These are phyloP conservation scores for Philaethria dido DNA, from an alignment of 2,888 invertebrate species.

Conservation along the genomic window DNA sequence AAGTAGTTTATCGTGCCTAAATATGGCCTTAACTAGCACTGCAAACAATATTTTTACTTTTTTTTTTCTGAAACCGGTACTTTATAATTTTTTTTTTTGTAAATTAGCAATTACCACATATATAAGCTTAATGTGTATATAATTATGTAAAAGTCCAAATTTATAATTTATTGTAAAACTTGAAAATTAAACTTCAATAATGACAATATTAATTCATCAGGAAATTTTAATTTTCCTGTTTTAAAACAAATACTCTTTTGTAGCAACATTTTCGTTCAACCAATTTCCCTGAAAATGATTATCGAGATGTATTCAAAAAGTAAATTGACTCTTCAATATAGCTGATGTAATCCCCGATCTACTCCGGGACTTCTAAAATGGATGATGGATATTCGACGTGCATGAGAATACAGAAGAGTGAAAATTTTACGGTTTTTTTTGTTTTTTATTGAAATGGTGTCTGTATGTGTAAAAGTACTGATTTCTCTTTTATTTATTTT, in stretches of 20 bases:
- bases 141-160: no score
- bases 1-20: no score
- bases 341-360: conserved; percentile 20
- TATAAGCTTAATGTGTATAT: no score
- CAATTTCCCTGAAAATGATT: conserved; percentile 22
- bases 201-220: background rate
- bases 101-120: no score
- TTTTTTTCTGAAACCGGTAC: no score
- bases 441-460: background rate
- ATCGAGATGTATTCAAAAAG: conserved; percentile 28
- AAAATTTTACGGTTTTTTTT: no score
- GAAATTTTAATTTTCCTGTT: background rate
- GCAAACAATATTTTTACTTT: no score
- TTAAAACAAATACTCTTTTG: background rate
- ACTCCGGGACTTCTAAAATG: conserved; percentile 23
- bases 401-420: conserved; percentile 1
- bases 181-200: background rate
- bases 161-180: background rate
- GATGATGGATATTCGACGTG: conserved; percentile 18
- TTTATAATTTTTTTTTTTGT: no score
- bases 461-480: background rate
- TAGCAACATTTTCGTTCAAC: background rate
- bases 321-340: conserved; percentile 28
- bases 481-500: no score
- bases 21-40: no score